Percentiles rank a stretch among this genome's conserved stretches.
phyloP scores from a whole-genome alignment of 2,797 vertebrate species.

The Hippoglossus hippoglossus region DNA sequence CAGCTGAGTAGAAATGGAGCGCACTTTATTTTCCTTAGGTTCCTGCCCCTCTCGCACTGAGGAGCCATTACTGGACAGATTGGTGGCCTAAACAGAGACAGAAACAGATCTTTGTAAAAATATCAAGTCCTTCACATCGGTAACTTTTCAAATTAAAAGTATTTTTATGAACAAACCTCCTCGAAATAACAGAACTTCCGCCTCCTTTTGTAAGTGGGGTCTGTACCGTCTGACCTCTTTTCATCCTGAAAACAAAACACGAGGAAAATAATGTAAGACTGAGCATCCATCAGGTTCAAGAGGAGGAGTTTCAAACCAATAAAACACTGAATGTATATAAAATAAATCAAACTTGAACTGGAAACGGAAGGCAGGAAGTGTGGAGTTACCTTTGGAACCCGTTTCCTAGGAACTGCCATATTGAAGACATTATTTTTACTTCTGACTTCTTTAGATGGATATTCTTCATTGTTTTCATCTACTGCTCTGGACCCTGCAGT shows the following conservation, averaged over 20 bases:
- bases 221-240: constrained; percentile 87
- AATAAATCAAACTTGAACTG: not conserved
- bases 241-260: constrained; percentile 84
- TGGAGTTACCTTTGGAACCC: constrained; percentile 90
- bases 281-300: not conserved
- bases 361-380: not conserved
- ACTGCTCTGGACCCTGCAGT: constrained; percentile 86
- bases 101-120: not conserved
- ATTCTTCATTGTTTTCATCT: constrained; percentile 86
- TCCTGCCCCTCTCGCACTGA: constrained; percentile 71
- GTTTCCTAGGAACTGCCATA: constrained; percentile 90
- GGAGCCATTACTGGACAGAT: constrained; percentile 77
- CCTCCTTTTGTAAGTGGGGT: constrained; percentile 90
- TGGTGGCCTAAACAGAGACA: constrained; percentile 79
- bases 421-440: constrained; percentile 89
- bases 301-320: not conserved
- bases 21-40: constrained; percentile 93
- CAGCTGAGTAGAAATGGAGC: constrained; percentile 94
- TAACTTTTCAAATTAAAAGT: not conserved
- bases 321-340: not conserved
- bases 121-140: not conserved
- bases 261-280: not conserved
- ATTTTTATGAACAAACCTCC: constrained; percentile 85
- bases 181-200: constrained; percentile 88
- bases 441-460: constrained; percentile 82